A percentile compares a stretch with the other conserved stretches of the same genome.
These are phyloP conservation scores for Sus cebifrons DNA, from an alignment of 2,797 vertebrate species.

Conservation along the genomic window DNA sequence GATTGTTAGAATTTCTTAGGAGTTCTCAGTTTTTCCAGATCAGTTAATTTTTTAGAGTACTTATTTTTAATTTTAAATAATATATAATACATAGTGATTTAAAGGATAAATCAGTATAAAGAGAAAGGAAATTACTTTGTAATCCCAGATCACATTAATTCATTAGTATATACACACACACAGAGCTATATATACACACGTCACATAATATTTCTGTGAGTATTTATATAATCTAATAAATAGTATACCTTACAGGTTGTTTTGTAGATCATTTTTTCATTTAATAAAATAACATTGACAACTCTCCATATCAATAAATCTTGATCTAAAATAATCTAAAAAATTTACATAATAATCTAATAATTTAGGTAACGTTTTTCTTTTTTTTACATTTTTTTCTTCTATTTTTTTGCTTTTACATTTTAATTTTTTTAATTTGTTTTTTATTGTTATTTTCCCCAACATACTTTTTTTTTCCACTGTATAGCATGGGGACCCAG, in stretches of 20 bases:
- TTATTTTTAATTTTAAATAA: slow-evolving; percentile 17
- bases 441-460: too few relatives aligned
- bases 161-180: not conserved
- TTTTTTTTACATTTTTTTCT: too few relatives aligned
- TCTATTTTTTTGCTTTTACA: too few relatives aligned
- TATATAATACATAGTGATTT: slow-evolving; percentile 33
- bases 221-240: not conserved
- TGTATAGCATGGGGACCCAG: too few relatives aligned
- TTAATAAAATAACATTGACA: not conserved
- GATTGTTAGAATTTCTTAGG: not conserved
- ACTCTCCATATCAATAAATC: not conserved
- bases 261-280: not conserved
- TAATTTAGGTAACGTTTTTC: too few relatives aligned
- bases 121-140: not conserved
- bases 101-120: not conserved
- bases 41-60: not conserved
- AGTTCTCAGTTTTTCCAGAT: not conserved
- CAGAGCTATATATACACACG: not conserved
- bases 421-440: too few relatives aligned
- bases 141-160: not conserved
- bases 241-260: not conserved
- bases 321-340: not conserved
- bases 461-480: too few relatives aligned
- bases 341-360: too few relatives aligned
- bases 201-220: not conserved